Evolutionary conservation across 2,797 vertebrate genomes (phyloP).

Genomic region (Paedocypris micromegethes): DNA sequence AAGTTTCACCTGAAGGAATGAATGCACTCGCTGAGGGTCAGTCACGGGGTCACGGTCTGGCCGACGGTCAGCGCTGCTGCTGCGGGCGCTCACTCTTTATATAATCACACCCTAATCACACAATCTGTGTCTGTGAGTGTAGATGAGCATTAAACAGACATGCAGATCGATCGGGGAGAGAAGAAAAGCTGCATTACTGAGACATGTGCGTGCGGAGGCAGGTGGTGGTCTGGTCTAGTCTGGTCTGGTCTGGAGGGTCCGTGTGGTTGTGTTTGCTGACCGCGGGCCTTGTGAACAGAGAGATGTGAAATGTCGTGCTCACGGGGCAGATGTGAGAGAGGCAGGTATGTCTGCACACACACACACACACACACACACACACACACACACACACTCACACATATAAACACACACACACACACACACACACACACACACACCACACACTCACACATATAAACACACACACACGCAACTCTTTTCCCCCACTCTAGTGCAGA

Average conservation of each 20-base stretch:
- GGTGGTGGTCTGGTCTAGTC: constrained; percentile 33
- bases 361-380: constrained; percentile 22
- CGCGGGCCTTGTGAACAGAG: constrained; percentile 25
- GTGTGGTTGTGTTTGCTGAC: constrained; percentile 27
- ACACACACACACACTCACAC: background rate
- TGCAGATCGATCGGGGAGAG: background rate
- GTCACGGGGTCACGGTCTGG: constrained; percentile 31
- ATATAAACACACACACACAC: background rate
- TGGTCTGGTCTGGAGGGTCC: constrained; percentile 21
- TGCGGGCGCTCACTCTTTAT: constrained; percentile 10
- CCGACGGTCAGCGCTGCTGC: constrained; percentile 30
- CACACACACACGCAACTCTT: too few relatives aligned
- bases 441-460: background rate
- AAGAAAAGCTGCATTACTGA: constrained; percentile 10
- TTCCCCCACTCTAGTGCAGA: too few relatives aligned
- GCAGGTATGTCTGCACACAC: constrained; percentile 66
- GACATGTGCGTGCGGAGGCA: constrained; percentile 30
- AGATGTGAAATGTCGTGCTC: constrained; percentile 64
- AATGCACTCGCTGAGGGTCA: constrained; percentile 37
- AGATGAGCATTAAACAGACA: constrained; percentile 4
- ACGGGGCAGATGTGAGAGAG: constrained; percentile 74
- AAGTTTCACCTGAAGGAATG: constrained; percentile 40
- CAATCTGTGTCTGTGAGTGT: background rate
- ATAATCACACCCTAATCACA: constrained; percentile 8
- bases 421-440: constrained; percentile 26